phyloP scores from a whole-genome alignment of 2,888 invertebrate genomes.

The Venusia cambrica region DNA sequence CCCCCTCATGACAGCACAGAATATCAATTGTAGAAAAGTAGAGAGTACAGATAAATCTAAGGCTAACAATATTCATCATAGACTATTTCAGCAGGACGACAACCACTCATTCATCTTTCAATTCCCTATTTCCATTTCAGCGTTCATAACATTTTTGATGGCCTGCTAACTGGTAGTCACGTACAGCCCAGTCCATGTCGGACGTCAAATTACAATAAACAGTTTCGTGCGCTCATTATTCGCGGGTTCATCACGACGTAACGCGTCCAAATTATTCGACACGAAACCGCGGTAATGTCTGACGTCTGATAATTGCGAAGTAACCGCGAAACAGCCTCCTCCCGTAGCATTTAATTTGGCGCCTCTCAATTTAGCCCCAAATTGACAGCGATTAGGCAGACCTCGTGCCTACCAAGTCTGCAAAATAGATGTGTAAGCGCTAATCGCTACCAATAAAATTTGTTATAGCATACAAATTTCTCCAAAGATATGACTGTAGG shows the following conservation, averaged over 20 bases:
- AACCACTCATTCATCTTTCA: conserved; percentile 13
- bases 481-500: background rate
- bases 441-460: conserved; percentile 8
- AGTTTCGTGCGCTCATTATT: conserved; percentile 73
- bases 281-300: conserved; percentile 69
- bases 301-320: conserved; percentile 75
- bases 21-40: conserved; percentile 14
- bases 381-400: conserved; percentile 46
- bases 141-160: conserved; percentile 35
- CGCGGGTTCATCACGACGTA: conserved; percentile 66
- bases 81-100: conserved; percentile 1
- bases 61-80: too few relatives aligned
- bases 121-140: conserved; percentile 20
- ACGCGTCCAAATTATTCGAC: conserved; percentile 68
- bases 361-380: conserved; percentile 57
- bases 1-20: conserved; percentile 35
- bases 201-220: conserved; percentile 74
- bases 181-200: conserved; percentile 63
- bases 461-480: conserved; percentile 4
- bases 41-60: too few relatives aligned
- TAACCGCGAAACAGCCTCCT: conserved; percentile 67
- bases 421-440: conserved; percentile 14
- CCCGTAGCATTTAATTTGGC: conserved; percentile 67
- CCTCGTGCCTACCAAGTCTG: conserved; percentile 32
- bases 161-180: conserved; percentile 50